These are phyloP conservation scores for Micrasema minimum DNA, from an alignment of 1,140 invertebrate genomes.

Conservation along the genomic window DNA sequence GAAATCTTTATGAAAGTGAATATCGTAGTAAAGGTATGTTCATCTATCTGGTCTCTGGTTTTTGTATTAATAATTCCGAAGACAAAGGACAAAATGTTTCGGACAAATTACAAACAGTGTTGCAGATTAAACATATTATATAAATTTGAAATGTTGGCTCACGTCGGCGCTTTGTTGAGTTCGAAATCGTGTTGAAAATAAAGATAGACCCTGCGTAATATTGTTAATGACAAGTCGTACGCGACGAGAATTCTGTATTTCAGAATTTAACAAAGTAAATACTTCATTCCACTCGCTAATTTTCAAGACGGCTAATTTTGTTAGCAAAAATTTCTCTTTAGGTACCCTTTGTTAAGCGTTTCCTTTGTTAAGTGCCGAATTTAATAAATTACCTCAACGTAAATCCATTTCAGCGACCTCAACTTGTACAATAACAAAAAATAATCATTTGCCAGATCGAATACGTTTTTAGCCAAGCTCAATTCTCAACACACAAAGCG, in stretches of 20 bases:
- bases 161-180: conserved; percentile 12
- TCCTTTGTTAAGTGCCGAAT: no score
- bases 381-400: no score
- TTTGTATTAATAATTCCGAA: neutral
- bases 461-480: no score
- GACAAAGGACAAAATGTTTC: conserved; percentile 8
- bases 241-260: conserved; percentile 13
- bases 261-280: conserved; percentile 7
- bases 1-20: no score
- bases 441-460: no score
- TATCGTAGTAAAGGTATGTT: no score
- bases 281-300: neutral
- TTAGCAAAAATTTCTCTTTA: no score
- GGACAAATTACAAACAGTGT: conserved; percentile 3
- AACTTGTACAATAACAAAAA: no score
- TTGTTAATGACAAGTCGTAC: conserved; percentile 15
- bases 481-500: no score
- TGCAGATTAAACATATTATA: conserved; percentile 1
- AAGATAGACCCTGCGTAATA: conserved; percentile 23
- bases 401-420: no score
- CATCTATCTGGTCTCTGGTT: neutral
- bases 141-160: conserved; percentile 23
- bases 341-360: no score
- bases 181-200: conserved; percentile 15
- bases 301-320: no score